phyloP scores from a whole-genome alignment of 2,797 vertebrate genomes.

The Caiman crocodilus region DNA sequence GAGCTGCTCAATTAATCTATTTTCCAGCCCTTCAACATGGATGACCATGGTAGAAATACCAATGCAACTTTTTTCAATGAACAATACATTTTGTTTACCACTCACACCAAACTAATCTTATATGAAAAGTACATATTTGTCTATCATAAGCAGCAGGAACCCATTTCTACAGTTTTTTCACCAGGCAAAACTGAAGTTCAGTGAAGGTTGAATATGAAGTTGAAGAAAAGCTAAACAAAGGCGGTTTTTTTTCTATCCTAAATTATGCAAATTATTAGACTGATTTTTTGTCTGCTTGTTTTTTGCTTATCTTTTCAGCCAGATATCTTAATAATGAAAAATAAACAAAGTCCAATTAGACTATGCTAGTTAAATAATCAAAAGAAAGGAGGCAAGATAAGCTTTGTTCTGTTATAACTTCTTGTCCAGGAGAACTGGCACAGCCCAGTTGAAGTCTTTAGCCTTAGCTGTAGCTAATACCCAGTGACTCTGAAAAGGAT shows the following conservation, averaged over 20 bases:
- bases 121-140: background rate
- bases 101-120: background rate
- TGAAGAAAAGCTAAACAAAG: background rate
- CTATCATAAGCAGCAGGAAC: background rate
- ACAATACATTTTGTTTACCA: background rate
- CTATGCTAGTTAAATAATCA: too few relatives aligned
- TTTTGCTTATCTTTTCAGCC: too few relatives aligned
- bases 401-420: background rate
- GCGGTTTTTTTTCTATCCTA: background rate
- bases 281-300: too few relatives aligned
- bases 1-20: background rate
- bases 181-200: background rate
- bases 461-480: too few relatives aligned
- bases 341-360: background rate
- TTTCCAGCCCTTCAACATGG: background rate
- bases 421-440: background rate
- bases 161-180: background rate
- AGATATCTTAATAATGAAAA: background rate
- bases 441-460: too few relatives aligned
- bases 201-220: background rate
- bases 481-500: too few relatives aligned
- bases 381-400: fast-evolving
- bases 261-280: background rate
- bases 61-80: background rate
- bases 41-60: background rate